Evolutionary conservation across 30 jellyfish, hydroid and myxozoan genomes (phyloP), one percentile per base, ranked within the genome.

Genomic region (Turritopsis rubra): DNA sequence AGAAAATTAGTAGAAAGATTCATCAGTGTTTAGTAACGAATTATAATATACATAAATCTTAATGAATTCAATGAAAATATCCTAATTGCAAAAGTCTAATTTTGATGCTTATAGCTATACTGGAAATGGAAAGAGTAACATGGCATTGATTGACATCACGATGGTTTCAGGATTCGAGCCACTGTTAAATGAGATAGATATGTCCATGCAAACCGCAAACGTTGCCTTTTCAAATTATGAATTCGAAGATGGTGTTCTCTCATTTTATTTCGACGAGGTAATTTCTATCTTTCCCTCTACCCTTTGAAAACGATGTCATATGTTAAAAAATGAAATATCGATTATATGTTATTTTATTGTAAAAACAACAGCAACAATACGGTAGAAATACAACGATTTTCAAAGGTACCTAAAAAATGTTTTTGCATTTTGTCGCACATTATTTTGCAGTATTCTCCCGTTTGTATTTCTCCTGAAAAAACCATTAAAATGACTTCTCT

Each of bases 151-250:
- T 52, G 95, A 85, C 54, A 91, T 90, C 29, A 79, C 78, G 66
- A 90, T 90, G 97, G 90, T 90, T 1, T 90, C 96, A 28, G 96
- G 96, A 71, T 89, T 89, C 29, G 93, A 53, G 68, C 93, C 96
- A 29, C 72, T 78, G 68, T 21, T 30, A 1, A 89, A 84, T 21
- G 85, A 84, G 20, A 77, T 89, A 26, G 87, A 89, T 28, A 73
- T 74, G 90, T 21, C 24, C 24, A 68, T 68, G 77, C 82, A 74
- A 30, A 7, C 65, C 9, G 23, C 82, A 18, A 29, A 30, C 65
- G 82, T n/a, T 8, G 27, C 82, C 24, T 74, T 24, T 29, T 24
- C 82, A 18, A 8, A 74, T 24, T 74, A 24, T 21, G 82, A 74
- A 74, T 74, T 74, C n/a, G 18, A n/a, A n/a, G 71, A 74, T 24